Evolutionary conservation across 1,140 invertebrate species (phyloP).

Genomic region (Pomacea maculata): DNA sequence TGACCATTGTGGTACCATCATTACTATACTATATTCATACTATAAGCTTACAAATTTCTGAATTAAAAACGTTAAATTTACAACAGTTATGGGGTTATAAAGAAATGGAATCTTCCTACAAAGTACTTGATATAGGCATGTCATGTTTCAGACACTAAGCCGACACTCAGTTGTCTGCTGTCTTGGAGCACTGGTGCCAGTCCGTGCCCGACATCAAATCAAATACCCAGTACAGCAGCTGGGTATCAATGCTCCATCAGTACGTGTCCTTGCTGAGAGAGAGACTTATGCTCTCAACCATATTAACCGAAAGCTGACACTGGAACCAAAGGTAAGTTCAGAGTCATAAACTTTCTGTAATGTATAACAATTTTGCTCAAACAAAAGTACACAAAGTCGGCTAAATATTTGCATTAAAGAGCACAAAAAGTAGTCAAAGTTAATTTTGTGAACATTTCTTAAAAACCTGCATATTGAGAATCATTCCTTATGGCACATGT

Average conservation of each 20-base stretch:
- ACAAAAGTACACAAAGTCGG: not conserved
- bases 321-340: conserved; percentile 63
- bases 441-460: too few species aligned
- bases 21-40: too few species aligned
- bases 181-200: conserved; percentile 63
- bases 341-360: not conserved
- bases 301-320: conserved; percentile 64
- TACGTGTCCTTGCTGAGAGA: conserved; percentile 54
- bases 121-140: not conserved
- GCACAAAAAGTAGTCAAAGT: too few species aligned
- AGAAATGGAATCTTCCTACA: too few species aligned
- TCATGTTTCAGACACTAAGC: conserved; percentile 45
- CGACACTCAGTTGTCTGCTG: conserved; percentile 60
- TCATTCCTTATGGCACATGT: too few species aligned
- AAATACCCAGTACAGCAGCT: conserved; percentile 58
- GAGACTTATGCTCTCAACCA: conserved; percentile 62
- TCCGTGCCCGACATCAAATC: conserved; percentile 61
- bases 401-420: not conserved
- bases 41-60: too few species aligned
- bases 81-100: too few species aligned
- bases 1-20: too few species aligned
- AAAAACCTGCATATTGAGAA: too few species aligned
- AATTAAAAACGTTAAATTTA: too few species aligned
- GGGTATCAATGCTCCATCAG: conserved; percentile 62
- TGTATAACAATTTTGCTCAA: not conserved